Evolutionary conservation across 2,113 vertebrate species (phyloP), one percentile per base, ranked within the genome.

Genomic region (Capricornis sumatraensis): DNA sequence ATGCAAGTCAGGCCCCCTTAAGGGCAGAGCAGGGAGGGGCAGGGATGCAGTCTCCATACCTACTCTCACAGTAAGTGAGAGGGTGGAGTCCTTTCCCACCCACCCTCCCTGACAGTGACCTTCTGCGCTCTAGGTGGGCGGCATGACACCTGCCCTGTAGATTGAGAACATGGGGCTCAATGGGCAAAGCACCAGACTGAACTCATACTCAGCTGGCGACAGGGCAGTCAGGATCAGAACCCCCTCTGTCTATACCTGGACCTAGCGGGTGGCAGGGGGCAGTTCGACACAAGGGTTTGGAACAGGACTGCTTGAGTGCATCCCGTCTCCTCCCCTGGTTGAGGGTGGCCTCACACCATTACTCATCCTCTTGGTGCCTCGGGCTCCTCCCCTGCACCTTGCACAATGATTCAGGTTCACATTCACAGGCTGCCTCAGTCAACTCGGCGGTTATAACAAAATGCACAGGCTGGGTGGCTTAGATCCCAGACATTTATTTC

Each of bases 181-280:
- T 0, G 7, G 28, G 21, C 1, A 0, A 43, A 50, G 27, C 2
- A 50, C 21, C 15, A 52, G 33, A 55, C 78, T 8, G 12, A 85
- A 25, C 30, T n/a, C n/a, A 78, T 50, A 50, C 21, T 40, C 81
- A 53, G 17, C 40, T 27, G 25, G 12, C 0, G 0, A 36, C 17
- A 33, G 43, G 50, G 8, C 57, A 60, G 50, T 25, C 74, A 71
- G 45, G 30, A 16, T 88, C 6, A 74, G n/a, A 96, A n/a, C 0
- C 36, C 15, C 21, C 10, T 1, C 19, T 53, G 28, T 78, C 87
- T 23, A 1, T 1, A 43, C 40, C 58, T 0, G 33, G 45, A 15
- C 23, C 25, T 8, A 4, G 15, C 0, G 0, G 30, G 16, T 2
- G 36, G 10, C 0, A 0, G 28, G 11, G 36, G 36, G 45, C 33